Conservation (phyloP, 2,113 vertebrate genomes). For the Capricornis sumatraensis region DNA sequence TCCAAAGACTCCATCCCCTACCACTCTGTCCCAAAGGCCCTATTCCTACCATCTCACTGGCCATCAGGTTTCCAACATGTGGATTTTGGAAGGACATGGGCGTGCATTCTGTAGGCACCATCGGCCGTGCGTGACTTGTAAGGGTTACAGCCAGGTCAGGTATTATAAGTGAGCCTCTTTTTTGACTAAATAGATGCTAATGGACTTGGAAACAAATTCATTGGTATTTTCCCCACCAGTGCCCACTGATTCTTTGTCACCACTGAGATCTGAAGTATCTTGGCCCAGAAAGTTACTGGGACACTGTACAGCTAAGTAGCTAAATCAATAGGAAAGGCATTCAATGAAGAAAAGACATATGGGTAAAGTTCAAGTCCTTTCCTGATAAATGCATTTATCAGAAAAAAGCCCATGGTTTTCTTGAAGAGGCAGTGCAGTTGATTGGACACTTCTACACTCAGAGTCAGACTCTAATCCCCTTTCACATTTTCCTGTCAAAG, state of each 20-base stretch:
- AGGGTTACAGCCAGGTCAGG: neutral
- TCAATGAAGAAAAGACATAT: neutral
- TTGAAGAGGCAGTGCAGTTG: neutral
- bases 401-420: neutral
- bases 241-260: neutral
- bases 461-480: neutral
- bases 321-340: neutral
- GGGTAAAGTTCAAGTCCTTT: neutral
- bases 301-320: neutral
- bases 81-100: neutral
- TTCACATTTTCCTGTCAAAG: neutral
- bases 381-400: neutral
- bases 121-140: neutral
- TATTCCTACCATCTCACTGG: neutral
- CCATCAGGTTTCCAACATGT: neutral
- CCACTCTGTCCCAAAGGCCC: neutral
- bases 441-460: fast-evolving
- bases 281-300: neutral
- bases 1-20: neutral
- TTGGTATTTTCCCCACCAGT: neutral
- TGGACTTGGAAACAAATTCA: neutral
- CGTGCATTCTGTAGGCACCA: too few relatives aligned
- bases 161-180: neutral
- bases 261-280: neutral
- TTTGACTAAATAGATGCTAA: neutral